Conservation (phyloP, 2,888 invertebrate genomes). For the Drosophila emarginata region DNA sequence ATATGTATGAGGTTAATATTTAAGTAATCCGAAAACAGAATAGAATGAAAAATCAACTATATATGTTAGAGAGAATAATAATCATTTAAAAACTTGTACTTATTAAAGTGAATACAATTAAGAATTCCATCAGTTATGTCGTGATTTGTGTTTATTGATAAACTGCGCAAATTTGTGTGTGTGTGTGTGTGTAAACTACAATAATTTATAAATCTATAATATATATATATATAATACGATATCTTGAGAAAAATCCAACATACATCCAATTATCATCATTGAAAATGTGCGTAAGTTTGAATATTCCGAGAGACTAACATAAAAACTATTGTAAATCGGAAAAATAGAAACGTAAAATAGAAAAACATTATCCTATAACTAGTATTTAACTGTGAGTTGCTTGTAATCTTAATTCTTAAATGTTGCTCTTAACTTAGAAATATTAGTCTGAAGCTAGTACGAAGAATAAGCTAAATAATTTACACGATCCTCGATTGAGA, state of each 20-base stretch:
- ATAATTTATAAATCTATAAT: conserved; percentile 58
- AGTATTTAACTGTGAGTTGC: conserved; percentile 14
- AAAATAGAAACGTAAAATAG: conserved; percentile 15
- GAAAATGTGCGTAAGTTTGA: conserved; percentile 13
- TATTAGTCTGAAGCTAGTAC: background rate
- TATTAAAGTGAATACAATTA: background rate
- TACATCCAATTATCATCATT: conserved; percentile 6
- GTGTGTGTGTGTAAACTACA: conserved; percentile 43
- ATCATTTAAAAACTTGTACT: conserved; percentile 3
- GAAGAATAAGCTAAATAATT: conserved; percentile 36
- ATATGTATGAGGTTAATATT: background rate
- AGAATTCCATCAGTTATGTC: conserved; percentile 26
- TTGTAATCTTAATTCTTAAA: background rate
- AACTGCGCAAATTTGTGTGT: conserved; percentile 26
- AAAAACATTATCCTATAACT: conserved; percentile 14
- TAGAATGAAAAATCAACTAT: background rate
- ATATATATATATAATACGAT: conserved; percentile 51
- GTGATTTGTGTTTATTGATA: conserved; percentile 40
- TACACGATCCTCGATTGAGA: conserved; percentile 36
- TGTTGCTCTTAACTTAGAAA: conserved; percentile 12
- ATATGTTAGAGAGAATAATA: background rate
- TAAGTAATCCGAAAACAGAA: conserved; percentile 3
- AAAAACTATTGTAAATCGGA: background rate
- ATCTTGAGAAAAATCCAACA: conserved; percentile 31
- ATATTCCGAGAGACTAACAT: background rate